phyloP scores from a whole-genome alignment of 2,797 vertebrate genomes.

The Lerista edwardsae region DNA sequence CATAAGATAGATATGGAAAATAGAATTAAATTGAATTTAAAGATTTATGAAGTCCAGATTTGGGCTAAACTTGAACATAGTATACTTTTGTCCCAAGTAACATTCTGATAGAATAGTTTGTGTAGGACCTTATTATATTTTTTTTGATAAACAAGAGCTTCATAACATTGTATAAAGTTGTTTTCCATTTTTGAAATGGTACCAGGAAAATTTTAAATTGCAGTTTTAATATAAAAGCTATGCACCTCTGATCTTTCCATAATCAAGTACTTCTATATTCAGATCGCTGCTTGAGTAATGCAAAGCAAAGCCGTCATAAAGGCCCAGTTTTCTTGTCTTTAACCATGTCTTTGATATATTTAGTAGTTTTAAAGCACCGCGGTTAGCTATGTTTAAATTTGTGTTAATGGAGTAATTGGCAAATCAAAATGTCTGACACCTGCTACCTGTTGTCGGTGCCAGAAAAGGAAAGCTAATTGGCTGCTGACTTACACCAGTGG shows the following conservation, averaged over 20 bases:
- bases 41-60: slow-evolving; percentile 22
- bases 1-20: slow-evolving; percentile 19
- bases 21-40: slow-evolving; percentile 17
- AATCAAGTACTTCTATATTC: not conserved
- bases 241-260: slow-evolving; percentile 14
- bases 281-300: not conserved
- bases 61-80: slow-evolving; percentile 16
- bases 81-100: not conserved
- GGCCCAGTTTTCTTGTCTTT: not conserved
- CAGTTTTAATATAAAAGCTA: slow-evolving; percentile 20
- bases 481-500: not conserved
- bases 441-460: not conserved
- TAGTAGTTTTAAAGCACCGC: not conserved
- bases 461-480: not conserved
- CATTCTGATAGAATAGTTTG: not conserved
- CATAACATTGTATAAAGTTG: not conserved
- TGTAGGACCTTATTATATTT: slow-evolving; percentile 6
- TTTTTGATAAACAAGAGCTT: slow-evolving; percentile 13
- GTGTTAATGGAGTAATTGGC: not conserved
- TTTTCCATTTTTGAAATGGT: slow-evolving; percentile 33
- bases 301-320: not conserved
- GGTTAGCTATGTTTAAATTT: not conserved
- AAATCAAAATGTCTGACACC: not conserved
- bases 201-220: slow-evolving; percentile 16
- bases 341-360: not conserved